Evolutionary conservation across 2,888 invertebrate species (phyloP), one percentile per base, ranked within the genome.

Genomic region (Callyntrura guangdongensis): DNA sequence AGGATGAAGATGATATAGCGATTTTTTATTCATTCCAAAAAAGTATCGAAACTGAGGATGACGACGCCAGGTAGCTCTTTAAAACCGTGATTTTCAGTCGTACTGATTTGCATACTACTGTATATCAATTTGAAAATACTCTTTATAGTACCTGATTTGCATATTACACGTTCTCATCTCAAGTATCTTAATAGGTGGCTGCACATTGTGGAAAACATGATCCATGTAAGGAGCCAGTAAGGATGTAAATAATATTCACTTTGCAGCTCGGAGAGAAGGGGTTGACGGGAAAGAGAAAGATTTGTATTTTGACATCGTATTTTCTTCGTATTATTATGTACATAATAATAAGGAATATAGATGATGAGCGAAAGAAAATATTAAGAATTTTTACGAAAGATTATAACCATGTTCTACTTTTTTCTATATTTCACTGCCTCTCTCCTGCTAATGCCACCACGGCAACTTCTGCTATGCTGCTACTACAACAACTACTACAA

Each of bases 371-470:
- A 72, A 74, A 74, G 22, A 74, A 49, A 74, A 74, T 49, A 74
- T 74, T 47, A 74, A 20, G 74, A 12, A 74, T 49, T 74, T 36
- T 49, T 74, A 49, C 74, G 74, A 49, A 74, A 74, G 74, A 74
- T 74, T 74, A 74, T 74, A 74, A 22, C 22, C 22, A 74, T 74
- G 74, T 74, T 74, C 74, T 74, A 49, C 74, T 49, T 74, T 74
- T 72, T 12, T 45, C 36, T 74, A 74, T 49, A 74, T 17, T 49
- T 49, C 22, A 49, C 12, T 74, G 36, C 49, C 20, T 74, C 74
- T 74, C 61, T 61, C 17, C 61, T 61, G 36, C 36, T 36, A 36
- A 36, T 36, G 1, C n/a, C 17, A 45, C 20, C 22, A n/a, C 36
- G 4, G 17, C 61, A 1, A 20, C 17, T 61, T 8, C n/a, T 17